Conservation (phyloP, 2,797 vertebrate genomes). For the Karalla daura region DNA sequence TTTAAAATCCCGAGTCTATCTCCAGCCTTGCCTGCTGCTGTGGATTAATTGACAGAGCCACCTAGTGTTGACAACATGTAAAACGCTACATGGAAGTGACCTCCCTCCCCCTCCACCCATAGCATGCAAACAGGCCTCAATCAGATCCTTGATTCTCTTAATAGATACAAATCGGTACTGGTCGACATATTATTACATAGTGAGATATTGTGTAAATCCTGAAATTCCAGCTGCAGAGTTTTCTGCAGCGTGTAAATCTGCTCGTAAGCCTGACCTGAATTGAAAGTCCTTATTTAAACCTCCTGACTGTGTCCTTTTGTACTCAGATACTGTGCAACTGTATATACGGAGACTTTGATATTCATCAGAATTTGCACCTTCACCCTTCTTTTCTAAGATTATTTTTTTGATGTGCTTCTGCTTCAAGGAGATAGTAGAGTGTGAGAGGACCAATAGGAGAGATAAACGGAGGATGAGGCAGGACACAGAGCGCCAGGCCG, state of each 20-base stretch:
- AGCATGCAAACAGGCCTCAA: conserved; percentile 64
- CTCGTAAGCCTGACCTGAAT: conserved; percentile 37
- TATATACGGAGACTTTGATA: conserved; percentile 74
- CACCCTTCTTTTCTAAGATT: conserved; percentile 65
- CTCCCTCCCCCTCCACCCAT: conserved; percentile 16
- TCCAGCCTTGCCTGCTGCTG: conserved; percentile 35
- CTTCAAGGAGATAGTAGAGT: conserved; percentile 47
- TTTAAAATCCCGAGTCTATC: neutral
- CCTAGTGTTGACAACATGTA: conserved; percentile 64
- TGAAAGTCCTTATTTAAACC: conserved; percentile 63
- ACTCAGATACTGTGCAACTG: conserved; percentile 73
- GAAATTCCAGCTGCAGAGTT: conserved; percentile 47
- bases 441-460: conserved; percentile 25
- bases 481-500: conserved; percentile 38
- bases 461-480: conserved; percentile 23
- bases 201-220: conserved; percentile 57
- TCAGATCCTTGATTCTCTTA: conserved; percentile 48
- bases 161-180: conserved; percentile 66
- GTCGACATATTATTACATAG: conserved; percentile 33
- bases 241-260: conserved; percentile 47
- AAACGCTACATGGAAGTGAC: conserved; percentile 45
- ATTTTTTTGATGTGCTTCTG: conserved; percentile 65
- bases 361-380: conserved; percentile 77
- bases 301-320: conserved; percentile 69
- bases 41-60: conserved; percentile 50